Evolutionary conservation across 2,888 invertebrate species (phyloP).

Genomic region (Nemoura dubitans): DNA sequence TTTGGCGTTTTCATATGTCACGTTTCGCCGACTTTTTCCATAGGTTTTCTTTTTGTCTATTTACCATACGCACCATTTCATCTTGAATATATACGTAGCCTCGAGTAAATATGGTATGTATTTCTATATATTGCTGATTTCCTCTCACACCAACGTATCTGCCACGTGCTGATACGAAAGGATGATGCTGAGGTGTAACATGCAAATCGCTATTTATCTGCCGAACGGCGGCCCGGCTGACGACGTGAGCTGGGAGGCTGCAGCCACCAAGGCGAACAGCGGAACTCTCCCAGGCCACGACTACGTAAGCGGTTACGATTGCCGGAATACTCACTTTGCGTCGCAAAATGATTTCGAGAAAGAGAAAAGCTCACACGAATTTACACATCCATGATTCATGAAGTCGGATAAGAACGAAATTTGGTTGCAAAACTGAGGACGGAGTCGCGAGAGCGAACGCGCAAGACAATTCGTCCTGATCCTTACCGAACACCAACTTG

Average conservation of each 20-base stretch:
- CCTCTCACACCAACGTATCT: background rate
- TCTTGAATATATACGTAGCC: too few relatives aligned
- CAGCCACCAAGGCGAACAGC: background rate
- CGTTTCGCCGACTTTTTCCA: too few relatives aligned
- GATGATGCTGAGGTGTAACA: background rate
- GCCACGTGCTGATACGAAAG: conserved; percentile 20
- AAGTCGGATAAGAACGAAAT: conserved; percentile 33
- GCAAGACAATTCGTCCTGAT: conserved; percentile 19
- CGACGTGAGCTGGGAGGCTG: background rate
- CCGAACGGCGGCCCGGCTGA: background rate
- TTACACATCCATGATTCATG: conserved; percentile 45
- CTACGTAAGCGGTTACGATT: conserved; percentile 9
- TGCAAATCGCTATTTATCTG: conserved; percentile 22
- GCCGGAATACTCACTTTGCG: background rate
- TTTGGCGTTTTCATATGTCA: too few relatives aligned
- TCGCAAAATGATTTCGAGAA: background rate
- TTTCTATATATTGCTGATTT: conserved; percentile 13
- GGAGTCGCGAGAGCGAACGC: background rate
- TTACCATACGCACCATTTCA: too few relatives aligned
- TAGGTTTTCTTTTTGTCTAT: too few relatives aligned
- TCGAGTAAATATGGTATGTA: too few relatives aligned
- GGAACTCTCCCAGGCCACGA: background rate
- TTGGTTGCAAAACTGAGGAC: conserved; percentile 30
- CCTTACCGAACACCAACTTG: conserved; percentile 32
- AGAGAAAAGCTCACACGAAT: background rate